Percentiles rank a stretch among this genome's conserved stretches.
phyloP scores from a whole-genome alignment of 1,140 invertebrate species.

The Hyphantria cunea region DNA sequence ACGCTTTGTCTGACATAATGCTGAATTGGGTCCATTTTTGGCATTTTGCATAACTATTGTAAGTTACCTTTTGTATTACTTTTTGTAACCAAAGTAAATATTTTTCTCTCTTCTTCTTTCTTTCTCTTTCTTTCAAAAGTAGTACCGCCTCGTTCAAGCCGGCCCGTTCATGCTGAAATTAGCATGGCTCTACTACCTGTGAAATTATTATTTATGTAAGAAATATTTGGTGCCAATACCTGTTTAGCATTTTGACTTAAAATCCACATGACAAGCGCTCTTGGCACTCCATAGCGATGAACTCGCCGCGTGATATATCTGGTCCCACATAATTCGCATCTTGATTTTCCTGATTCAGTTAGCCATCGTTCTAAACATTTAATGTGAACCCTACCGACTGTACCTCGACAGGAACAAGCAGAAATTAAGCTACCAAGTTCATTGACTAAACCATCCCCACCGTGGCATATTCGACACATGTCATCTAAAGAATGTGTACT shows the following conservation, averaged over 20 bases:
- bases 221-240: slow-evolving; percentile 47
- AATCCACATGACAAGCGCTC: slow-evolving; percentile 81
- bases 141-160: too few relatives aligned
- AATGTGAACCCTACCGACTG: slow-evolving; percentile 85
- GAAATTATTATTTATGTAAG: too few relatives aligned
- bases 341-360: slow-evolving; percentile 83
- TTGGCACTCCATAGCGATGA: slow-evolving; percentile 79
- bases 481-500: slow-evolving; percentile 58
- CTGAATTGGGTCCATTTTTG: too few relatives aligned
- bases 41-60: too few relatives aligned
- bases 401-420: slow-evolving; percentile 84
- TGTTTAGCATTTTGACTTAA: slow-evolving; percentile 82
- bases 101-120: too few relatives aligned
- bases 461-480: slow-evolving; percentile 76
- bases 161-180: too few relatives aligned
- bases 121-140: too few relatives aligned
- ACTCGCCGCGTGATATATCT: slow-evolving; percentile 81
- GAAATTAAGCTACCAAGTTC: slow-evolving; percentile 65
- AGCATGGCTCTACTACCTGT: too few relatives aligned
- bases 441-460: slow-evolving; percentile 51
- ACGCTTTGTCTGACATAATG: too few relatives aligned
- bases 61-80: too few relatives aligned
- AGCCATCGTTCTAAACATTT: slow-evolving; percentile 87
- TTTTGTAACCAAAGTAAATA: too few relatives aligned
- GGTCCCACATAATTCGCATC: slow-evolving; percentile 84